phyloP scores from a whole-genome alignment of 2,888 invertebrate species.

The Xestobium rufovillosum region DNA sequence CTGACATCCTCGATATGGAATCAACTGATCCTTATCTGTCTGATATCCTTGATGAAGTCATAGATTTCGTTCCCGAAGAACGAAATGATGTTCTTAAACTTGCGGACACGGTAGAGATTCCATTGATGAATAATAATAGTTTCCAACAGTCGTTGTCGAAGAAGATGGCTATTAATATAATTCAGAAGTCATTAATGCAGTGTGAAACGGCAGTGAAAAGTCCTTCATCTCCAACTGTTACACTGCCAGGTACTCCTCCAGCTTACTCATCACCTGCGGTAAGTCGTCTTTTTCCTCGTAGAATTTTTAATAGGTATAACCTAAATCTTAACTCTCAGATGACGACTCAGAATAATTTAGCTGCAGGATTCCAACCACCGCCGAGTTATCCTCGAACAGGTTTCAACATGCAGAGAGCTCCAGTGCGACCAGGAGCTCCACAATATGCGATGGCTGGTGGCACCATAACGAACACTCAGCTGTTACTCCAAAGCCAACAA shows the following conservation, averaged over 20 bases:
- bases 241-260: conserved; percentile 51
- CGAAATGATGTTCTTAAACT: conserved; percentile 38
- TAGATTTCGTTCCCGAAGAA: conserved; percentile 68
- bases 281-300: conserved; percentile 21
- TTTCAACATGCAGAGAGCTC: conserved; percentile 25
- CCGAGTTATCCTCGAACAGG: conserved; percentile 38
- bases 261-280: conserved; percentile 47
- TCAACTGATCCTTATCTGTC: conserved; percentile 66
- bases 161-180: conserved; percentile 79
- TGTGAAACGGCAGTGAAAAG: conserved; percentile 63
- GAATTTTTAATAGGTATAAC: background rate
- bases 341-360: conserved; percentile 27
- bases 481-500: conserved; percentile 30
- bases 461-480: conserved; percentile 18
- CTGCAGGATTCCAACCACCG: conserved; percentile 36
- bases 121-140: conserved; percentile 19
- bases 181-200: conserved; percentile 85
- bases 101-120: conserved; percentile 30
- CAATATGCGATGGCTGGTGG: conserved; percentile 27
- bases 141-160: conserved; percentile 51
- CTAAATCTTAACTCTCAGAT: conserved; percentile 20
- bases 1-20: conserved; percentile 36
- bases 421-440: conserved; percentile 21
- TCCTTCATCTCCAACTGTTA: conserved; percentile 50
- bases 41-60: conserved; percentile 77